These are phyloP conservation scores for Pemphigus obesinymphae DNA, from an alignment of 1,140 invertebrate genomes.

Conservation along the genomic window DNA sequence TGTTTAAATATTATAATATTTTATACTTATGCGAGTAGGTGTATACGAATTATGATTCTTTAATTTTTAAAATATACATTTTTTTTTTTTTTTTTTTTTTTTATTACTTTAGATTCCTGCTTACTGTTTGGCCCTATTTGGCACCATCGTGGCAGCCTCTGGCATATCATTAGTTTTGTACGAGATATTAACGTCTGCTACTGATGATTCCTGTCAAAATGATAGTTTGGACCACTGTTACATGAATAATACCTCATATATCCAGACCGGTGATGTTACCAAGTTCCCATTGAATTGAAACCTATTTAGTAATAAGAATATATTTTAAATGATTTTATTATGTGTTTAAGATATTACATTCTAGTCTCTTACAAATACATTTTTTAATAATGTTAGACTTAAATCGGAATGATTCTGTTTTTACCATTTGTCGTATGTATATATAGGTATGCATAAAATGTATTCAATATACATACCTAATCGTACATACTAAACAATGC, in stretches of 20 bases:
- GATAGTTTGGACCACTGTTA: neutral
- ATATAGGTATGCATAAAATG: neutral
- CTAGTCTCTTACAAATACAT: neutral
- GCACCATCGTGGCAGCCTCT: conserved; percentile 63
- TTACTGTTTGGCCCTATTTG: conserved; percentile 65
- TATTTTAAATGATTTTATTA: neutral
- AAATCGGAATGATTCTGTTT: neutral
- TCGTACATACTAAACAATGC: too few relatives aligned
- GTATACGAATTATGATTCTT: too few relatives aligned
- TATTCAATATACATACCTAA: neutral
- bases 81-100: too few relatives aligned
- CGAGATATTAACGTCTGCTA: conserved; percentile 7
- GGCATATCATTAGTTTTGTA: conserved; percentile 58
- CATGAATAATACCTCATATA: conserved; percentile 1
- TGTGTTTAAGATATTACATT: neutral
- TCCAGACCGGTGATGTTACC: neutral
- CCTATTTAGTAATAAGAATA: neutral
- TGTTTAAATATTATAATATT: too few relatives aligned
- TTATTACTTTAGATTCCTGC: conserved; percentile 61
- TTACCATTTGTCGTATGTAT: neutral
- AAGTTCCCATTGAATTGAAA: conserved; percentile 24
- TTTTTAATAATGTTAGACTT: neutral
- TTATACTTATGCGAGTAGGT: too few relatives aligned
- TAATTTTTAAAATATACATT: too few relatives aligned
- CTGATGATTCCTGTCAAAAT: neutral